Percentiles rank a stretch among this genome's conserved stretches.
Conservation (phyloP, 2,888 invertebrate genomes). For the Hoplodrina ambigua region DNA sequence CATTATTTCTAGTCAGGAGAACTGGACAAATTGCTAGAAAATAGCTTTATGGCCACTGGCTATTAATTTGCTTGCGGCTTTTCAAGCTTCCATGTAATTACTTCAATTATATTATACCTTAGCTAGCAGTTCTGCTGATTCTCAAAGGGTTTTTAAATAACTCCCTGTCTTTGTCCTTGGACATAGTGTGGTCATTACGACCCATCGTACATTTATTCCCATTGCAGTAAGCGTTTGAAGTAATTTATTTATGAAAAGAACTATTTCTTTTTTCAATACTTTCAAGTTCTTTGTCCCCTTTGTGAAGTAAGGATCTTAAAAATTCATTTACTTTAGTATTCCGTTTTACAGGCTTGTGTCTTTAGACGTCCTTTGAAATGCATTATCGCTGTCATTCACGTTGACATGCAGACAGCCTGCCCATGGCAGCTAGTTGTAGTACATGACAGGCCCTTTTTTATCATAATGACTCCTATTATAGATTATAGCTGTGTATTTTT, state of each 20-base stretch:
- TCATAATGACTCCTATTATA: neutral
- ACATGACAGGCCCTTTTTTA: neutral
- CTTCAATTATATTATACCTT: neutral
- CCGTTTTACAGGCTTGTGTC: neutral
- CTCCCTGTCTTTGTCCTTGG: neutral
- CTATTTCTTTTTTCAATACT: neutral
- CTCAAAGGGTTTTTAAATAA: neutral
- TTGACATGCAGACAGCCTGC: neutral
- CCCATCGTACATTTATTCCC: neutral
- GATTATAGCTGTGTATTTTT: neutral
- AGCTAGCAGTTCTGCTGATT: neutral
- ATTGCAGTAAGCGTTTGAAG: neutral
- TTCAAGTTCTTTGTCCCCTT: neutral
- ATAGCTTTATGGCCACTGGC: neutral
- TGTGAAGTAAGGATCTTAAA: slow-evolving; percentile 9
- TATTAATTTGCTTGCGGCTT: neutral
- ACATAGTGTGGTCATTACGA: neutral
- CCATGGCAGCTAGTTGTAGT: neutral
- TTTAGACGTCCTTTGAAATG: neutral
- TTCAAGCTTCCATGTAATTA: neutral
- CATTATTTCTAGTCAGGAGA: slow-evolving; percentile 1
- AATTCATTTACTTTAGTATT: slow-evolving; percentile 18
- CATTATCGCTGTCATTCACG: neutral
- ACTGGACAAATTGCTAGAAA: slow-evolving; percentile 6
- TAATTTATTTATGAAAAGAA: slow-evolving; percentile 13